Evolutionary conservation across 2,113 vertebrate species (phyloP).

Genomic region (Sitta europaea): DNA sequence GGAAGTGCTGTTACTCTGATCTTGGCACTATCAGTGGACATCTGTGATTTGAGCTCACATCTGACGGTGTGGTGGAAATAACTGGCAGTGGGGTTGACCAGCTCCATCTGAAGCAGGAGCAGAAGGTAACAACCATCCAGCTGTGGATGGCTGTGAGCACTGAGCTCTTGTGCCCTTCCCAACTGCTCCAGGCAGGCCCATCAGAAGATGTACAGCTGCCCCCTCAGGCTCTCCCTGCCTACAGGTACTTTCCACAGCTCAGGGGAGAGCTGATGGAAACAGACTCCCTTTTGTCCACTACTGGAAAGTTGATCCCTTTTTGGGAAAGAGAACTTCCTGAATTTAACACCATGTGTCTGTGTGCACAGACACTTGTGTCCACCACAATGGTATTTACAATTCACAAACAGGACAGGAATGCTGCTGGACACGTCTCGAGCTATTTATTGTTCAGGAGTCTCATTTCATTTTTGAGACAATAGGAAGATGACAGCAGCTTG

Average conservation of each 20-base stretch:
- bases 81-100: not conserved
- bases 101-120: not conserved
- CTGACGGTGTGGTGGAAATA: not conserved
- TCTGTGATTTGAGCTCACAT: not conserved
- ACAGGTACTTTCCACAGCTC: not conserved
- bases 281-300: not conserved
- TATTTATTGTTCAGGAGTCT: too few species aligned
- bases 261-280: not conserved
- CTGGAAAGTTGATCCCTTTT: not conserved
- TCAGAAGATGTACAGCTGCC: not conserved
- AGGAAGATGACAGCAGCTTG: too few species aligned
- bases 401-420: too few species aligned
- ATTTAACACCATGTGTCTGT: not conserved
- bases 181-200: not conserved
- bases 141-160: not conserved
- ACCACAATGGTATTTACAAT: too few species aligned
- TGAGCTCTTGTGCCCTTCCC: not conserved
- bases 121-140: not conserved
- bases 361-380: not conserved
- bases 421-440: too few species aligned
- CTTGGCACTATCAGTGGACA: not conserved
- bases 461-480: too few species aligned
- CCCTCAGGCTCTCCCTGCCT: not conserved
- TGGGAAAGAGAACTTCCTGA: not conserved
- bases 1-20: not conserved